Conservation (phyloP, 2,113 vertebrate genomes). For the Onychostruthus taczanowskii region DNA sequence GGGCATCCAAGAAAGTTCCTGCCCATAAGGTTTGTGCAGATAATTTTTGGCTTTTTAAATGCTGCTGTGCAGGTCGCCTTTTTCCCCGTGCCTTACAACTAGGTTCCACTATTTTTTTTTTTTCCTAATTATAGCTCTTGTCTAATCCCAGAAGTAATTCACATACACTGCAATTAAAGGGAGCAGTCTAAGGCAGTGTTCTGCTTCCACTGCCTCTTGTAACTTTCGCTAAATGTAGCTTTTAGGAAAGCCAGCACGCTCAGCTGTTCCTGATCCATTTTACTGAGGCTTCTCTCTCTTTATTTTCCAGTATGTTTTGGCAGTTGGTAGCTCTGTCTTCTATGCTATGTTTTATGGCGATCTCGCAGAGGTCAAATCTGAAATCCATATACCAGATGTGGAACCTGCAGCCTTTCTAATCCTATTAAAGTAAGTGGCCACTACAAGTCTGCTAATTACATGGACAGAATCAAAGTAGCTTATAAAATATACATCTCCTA, state of each 20-base stretch:
- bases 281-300: slow-evolving; percentile 20
- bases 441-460: slow-evolving; percentile 56
- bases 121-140: background rate
- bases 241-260: background rate
- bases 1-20: slow-evolving; percentile 85
- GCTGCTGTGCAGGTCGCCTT: background rate
- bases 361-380: slow-evolving; percentile 90
- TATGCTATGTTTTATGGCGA: slow-evolving; percentile 99
- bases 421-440: slow-evolving; percentile 91
- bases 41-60: background rate
- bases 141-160: background rate
- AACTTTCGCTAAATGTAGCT: background rate
- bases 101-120: background rate
- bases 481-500: slow-evolving; percentile 59
- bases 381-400: slow-evolving; percentile 98
- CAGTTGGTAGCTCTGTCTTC: slow-evolving; percentile 98
- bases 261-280: background rate
- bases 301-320: slow-evolving; percentile 90
- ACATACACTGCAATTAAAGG: background rate
- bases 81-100: background rate
- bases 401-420: slow-evolving; percentile 96
- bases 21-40: slow-evolving; percentile 89
- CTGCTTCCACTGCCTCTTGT: background rate
- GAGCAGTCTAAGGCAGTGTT: background rate
- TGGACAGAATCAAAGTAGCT: slow-evolving; percentile 57